Evolutionary conservation across 2,888 invertebrate species (phyloP).

Genomic region (Cryptus armator): DNA sequence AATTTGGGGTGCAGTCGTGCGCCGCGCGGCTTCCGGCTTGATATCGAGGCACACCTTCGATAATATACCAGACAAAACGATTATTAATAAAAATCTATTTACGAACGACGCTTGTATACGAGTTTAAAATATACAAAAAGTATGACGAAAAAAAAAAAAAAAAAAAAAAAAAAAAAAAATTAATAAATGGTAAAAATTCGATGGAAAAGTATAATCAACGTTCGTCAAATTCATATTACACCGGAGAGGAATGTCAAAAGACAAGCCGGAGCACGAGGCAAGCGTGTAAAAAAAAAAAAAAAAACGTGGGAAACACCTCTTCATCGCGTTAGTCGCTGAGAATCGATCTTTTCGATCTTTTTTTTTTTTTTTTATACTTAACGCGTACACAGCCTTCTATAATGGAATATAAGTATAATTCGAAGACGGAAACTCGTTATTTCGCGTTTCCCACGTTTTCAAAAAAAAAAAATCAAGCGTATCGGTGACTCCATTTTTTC

Average conservation of each 20-base stretch:
- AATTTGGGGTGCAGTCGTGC: conserved; percentile 53
- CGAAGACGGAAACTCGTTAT: conserved; percentile 23
- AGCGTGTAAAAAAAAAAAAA: conserved; percentile 8
- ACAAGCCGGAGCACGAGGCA: conserved; percentile 28
- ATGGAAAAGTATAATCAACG: conserved; percentile 5
- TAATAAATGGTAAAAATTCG: neutral
- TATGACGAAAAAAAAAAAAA: conserved; percentile 17
- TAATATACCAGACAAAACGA: conserved; percentile 37
- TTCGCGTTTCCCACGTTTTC: conserved; percentile 1
- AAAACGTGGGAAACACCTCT: conserved; percentile 14
- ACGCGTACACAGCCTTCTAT: conserved; percentile 33
- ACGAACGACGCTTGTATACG: conserved; percentile 9
- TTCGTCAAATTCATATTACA: conserved; percentile 2
- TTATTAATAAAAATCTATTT: conserved; percentile 40
- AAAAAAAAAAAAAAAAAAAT: conserved; percentile 17
- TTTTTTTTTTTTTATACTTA: conserved; percentile 5
- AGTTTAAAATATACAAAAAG: conserved; percentile 24
- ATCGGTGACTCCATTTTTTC: neutral
- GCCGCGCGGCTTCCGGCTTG: conserved; percentile 36
- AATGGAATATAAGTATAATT: conserved; percentile 35
- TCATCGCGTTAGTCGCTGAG: conserved; percentile 3
- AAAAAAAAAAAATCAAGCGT: conserved; percentile 24
- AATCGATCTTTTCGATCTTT: conserved; percentile 5
- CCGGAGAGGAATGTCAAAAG: neutral
- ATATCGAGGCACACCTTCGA: conserved; percentile 29